These are phyloP conservation scores for Chrysolina americana DNA, from an alignment of 2,888 invertebrate species.

Conservation along the genomic window DNA sequence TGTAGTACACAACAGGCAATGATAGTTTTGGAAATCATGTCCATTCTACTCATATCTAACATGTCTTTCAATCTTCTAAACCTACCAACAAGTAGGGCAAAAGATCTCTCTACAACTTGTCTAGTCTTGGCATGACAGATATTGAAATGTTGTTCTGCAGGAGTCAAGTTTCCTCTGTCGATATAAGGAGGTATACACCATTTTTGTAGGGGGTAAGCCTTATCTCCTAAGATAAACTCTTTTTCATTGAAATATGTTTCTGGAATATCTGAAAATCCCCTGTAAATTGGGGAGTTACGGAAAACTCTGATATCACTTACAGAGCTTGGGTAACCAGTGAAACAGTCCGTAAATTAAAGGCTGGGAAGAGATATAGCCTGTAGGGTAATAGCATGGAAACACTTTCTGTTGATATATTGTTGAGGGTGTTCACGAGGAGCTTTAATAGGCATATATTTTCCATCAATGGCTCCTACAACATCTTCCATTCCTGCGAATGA, in stretches of 20 bases:
- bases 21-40: conserved; percentile 21
- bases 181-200: conserved; percentile 16
- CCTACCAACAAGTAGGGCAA: conserved; percentile 28
- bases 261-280: neutral
- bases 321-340: conserved; percentile 55
- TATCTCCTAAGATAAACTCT: conserved; percentile 26
- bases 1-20: conserved; percentile 20
- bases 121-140: conserved; percentile 23
- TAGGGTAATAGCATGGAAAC: conserved; percentile 50
- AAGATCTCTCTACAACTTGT: conserved; percentile 29
- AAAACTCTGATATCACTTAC: conserved; percentile 53
- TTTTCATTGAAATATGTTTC: conserved; percentile 4
- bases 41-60: conserved; percentile 19
- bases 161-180: conserved; percentile 20
- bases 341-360: conserved; percentile 49
- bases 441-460: conserved; percentile 54
- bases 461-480: conserved; percentile 51
- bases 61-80: conserved; percentile 28
- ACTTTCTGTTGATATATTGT: conserved; percentile 52
- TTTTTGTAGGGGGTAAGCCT: conserved; percentile 29
- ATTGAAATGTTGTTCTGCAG: conserved; percentile 26
- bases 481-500: conserved; percentile 15
- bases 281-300: conserved; percentile 24
- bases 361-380: conserved; percentile 52
- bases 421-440: conserved; percentile 50